Evolutionary conservation across 2,113 vertebrate genomes (phyloP).

Genomic region (Pomatostomus ruficeps): DNA sequence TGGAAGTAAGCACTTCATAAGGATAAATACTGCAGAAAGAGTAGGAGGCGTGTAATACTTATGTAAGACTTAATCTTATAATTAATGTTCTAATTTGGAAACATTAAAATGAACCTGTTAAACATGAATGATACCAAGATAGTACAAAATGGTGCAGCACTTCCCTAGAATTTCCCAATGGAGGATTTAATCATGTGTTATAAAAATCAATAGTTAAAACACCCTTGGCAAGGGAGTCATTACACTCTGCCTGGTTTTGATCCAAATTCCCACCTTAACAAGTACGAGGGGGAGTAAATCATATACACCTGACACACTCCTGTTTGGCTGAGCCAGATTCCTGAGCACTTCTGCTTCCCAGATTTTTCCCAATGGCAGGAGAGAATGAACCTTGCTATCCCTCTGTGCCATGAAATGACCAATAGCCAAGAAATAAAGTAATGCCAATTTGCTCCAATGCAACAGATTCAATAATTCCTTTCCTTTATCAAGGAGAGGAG

Average conservation of each 20-base stretch:
- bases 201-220: background rate
- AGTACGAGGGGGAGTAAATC: background rate
- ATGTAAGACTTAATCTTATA: background rate
- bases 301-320: fast-evolving
- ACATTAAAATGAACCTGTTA: background rate
- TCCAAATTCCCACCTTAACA: background rate
- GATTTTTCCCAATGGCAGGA: background rate
- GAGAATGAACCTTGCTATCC: background rate
- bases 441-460: background rate
- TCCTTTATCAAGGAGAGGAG: background rate
- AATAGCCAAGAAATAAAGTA: background rate
- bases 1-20: background rate
- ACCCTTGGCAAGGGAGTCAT: background rate
- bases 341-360: background rate
- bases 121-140: background rate
- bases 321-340: background rate
- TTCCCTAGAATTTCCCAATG: background rate
- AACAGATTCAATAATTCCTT: background rate
- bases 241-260: background rate
- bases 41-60: background rate
- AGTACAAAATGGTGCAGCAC: background rate
- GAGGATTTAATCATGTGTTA: background rate
- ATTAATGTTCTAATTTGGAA: conserved; percentile 8
- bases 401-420: background rate
- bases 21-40: background rate